A percentile compares a stretch with the other conserved stretches of the same genome.
Conservation (phyloP, 2,113 vertebrate genomes). For the human region DNA sequence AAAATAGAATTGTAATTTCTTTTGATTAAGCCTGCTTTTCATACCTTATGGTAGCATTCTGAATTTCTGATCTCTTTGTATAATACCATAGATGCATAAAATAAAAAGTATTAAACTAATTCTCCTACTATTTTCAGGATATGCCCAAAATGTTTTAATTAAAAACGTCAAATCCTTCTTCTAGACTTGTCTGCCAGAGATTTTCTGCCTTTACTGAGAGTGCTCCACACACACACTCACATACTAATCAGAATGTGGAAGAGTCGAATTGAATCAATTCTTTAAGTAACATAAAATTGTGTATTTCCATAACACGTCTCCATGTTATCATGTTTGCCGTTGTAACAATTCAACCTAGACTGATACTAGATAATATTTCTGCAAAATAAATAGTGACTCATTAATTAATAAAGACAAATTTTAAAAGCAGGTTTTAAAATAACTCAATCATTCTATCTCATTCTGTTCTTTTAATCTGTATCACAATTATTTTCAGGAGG, state of each 20-base stretch:
- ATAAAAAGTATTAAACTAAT: background rate
- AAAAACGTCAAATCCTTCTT: background rate
- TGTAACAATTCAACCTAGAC: background rate
- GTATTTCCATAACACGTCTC: background rate
- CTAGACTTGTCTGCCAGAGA: background rate
- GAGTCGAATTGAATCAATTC: background rate
- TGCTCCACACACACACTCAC: background rate
- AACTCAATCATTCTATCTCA: background rate
- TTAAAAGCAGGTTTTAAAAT: conserved; percentile 2
- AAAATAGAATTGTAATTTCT: background rate
- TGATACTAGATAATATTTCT: background rate
- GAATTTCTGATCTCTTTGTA: background rate
- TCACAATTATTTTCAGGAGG: background rate
- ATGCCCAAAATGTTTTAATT: background rate
- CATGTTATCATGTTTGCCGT: background rate
- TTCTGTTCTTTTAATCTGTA: background rate
- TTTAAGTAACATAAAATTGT: background rate
- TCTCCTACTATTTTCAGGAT: background rate
- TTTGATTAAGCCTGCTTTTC: background rate
- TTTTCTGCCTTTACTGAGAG: background rate
- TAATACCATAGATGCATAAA: background rate
- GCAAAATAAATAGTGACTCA: background rate
- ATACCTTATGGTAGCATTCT: background rate
- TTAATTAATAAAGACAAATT: background rate
- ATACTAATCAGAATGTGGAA: background rate